A percentile compares a stretch with the other conserved stretches of the same genome.
Evolutionary conservation across 1,140 invertebrate species (phyloP).

Genomic region (Rhizoglyphus robini): DNA sequence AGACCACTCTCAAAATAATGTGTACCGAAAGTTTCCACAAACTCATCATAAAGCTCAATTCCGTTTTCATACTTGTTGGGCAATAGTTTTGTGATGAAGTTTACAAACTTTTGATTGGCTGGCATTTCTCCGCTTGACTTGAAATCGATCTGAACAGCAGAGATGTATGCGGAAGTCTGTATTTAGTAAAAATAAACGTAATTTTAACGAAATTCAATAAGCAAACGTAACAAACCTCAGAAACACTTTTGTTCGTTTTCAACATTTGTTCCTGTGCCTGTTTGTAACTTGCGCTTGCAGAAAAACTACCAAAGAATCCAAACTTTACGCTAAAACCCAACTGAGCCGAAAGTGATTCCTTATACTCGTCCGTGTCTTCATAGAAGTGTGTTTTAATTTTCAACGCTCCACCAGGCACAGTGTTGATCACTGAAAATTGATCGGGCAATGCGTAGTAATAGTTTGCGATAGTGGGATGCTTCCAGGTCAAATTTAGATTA

Average conservation of each 20-base stretch:
- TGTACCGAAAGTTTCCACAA: constrained; percentile 15
- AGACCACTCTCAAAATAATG: constrained; percentile 15
- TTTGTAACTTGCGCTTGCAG: neutral
- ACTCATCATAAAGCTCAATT: neutral
- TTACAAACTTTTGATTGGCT: constrained; percentile 42
- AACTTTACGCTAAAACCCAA: too few relatives aligned
- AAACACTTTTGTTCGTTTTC: neutral
- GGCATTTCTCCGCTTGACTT: neutral
- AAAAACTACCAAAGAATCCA: neutral
- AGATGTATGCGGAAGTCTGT: constrained; percentile 11
- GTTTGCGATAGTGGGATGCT: neutral
- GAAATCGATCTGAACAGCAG: constrained; percentile 10
- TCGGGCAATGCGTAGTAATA: neutral
- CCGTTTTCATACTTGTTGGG: constrained; percentile 1
- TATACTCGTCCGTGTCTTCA: neutral
- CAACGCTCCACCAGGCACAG: neutral
- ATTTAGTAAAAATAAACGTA: neutral
- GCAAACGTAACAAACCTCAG: neutral
- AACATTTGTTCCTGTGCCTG: neutral
- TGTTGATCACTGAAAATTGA: neutral
- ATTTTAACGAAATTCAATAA: neutral
- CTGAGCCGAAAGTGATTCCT: neutral
- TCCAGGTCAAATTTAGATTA: neutral
- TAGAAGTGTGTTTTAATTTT: neutral
- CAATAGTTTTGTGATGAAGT: constrained; percentile 40